Conservation (phyloP, 2,888 invertebrate genomes). For the Drosophila dives region DNA sequence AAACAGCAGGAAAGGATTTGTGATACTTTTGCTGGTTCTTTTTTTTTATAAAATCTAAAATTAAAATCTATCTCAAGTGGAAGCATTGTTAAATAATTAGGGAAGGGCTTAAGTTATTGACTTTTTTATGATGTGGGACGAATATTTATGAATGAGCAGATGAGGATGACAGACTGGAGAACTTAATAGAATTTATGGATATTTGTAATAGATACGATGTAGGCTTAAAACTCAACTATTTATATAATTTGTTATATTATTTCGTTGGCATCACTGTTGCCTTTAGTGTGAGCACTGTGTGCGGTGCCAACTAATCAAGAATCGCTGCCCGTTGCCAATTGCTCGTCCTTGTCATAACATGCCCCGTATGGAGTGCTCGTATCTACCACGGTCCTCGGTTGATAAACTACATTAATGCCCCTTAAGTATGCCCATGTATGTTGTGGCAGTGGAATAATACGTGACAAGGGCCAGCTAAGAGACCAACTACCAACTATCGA, state of each 20-base stretch:
- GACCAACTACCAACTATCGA: constrained; percentile 15
- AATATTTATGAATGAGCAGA: neutral
- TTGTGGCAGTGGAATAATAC: constrained; percentile 59
- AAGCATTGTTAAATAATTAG: neutral
- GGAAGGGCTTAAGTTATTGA: neutral
- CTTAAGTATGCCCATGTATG: constrained; percentile 77
- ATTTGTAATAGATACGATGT: neutral
- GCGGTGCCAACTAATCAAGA: constrained; percentile 56
- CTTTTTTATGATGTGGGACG: neutral
- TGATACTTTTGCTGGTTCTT: neutral
- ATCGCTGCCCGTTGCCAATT: constrained; percentile 47
- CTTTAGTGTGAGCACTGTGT: constrained; percentile 37
- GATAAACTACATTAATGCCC: constrained; percentile 81
- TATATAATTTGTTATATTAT: neutral
- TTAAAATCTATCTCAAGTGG: constrained; percentile 6
- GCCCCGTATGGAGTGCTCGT: constrained; percentile 24
- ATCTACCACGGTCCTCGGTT: constrained; percentile 47
- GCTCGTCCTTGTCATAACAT: constrained; percentile 53
- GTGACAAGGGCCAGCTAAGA: constrained; percentile 63
- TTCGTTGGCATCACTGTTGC: constrained; percentile 27
- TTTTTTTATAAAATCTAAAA: neutral
- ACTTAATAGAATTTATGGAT: too few species aligned
- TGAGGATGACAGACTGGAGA: neutral
- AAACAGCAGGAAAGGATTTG: constrained; percentile 29
- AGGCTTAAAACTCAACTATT: neutral